These are phyloP conservation scores for Nymphalis urticae DNA, from an alignment of 2,888 invertebrate species.

Conservation along the genomic window DNA sequence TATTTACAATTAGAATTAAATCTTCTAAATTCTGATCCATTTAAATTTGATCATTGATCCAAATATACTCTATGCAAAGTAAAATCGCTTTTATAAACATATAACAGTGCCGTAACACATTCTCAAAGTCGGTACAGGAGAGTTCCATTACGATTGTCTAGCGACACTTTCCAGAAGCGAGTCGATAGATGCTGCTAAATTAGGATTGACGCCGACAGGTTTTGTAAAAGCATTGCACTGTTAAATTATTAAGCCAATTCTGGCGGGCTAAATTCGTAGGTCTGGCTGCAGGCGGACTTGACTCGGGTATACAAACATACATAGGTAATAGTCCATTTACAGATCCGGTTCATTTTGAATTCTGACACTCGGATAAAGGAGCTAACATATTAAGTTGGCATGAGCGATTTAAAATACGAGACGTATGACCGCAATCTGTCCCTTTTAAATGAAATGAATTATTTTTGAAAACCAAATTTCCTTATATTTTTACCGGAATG, in stretches of 20 bases:
- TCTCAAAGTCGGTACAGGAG: slow-evolving; percentile 55
- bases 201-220: slow-evolving; percentile 81
- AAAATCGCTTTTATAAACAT: slow-evolving; percentile 14
- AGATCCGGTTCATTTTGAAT: slow-evolving; percentile 73
- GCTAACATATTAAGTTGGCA: slow-evolving; percentile 52
- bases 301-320: slow-evolving; percentile 48
- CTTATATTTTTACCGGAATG: neutral
- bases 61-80: neutral
- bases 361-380: slow-evolving; percentile 76
- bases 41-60: neutral
- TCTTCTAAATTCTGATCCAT: too few relatives aligned
- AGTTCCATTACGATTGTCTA: slow-evolving; percentile 78
- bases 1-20: too few relatives aligned
- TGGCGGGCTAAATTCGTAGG: slow-evolving; percentile 74
- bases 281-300: slow-evolving; percentile 55
- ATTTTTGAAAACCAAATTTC: neutral
- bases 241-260: slow-evolving; percentile 80
- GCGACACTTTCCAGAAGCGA: slow-evolving; percentile 77
- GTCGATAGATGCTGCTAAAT: slow-evolving; percentile 75
- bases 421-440: slow-evolving; percentile 7
- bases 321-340: slow-evolving; percentile 66
- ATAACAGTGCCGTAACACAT: slow-evolving; percentile 25
- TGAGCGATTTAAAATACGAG: slow-evolving; percentile 30
- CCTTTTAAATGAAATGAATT: neutral
- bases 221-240: slow-evolving; percentile 82